phyloP scores from a whole-genome alignment of 1,140 invertebrate species.

The Trigoniulus corallinus region DNA sequence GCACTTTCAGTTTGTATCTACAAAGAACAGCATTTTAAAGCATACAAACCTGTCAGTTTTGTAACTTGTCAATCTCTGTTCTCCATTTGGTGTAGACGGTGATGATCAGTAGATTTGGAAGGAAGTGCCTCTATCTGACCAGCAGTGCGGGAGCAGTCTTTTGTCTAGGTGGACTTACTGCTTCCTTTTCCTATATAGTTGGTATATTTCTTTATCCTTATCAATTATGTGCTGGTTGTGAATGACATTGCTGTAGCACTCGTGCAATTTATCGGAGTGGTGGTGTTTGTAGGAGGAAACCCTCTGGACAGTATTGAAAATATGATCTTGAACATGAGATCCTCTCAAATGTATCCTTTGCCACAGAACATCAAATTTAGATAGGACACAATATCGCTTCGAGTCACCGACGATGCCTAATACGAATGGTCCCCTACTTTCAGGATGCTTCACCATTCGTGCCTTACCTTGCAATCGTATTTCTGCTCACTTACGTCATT shows the following conservation, averaged over 20 bases:
- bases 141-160: not conserved
- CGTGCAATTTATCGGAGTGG: no score
- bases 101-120: constrained; percentile 36
- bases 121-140: constrained; percentile 28
- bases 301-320: not conserved
- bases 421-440: no score
- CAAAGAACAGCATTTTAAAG: not conserved
- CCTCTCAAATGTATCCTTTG: no score
- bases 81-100: constrained; percentile 7
- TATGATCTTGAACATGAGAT: constrained; percentile 41
- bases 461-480: constrained; percentile 48
- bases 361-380: no score
- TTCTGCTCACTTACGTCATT: constrained; percentile 56
- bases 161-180: not conserved
- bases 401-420: no score
- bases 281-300: no score
- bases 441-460: constrained; percentile 47
- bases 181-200: not conserved
- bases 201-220: no score
- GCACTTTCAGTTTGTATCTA: constrained; percentile 31
- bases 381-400: no score
- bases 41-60: not conserved
- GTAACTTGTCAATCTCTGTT: not conserved
- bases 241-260: no score
- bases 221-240: no score